Evolutionary conservation across 2,888 invertebrate species (phyloP), one percentile per base, ranked within the genome.

Genomic region (Melinopterus prodromus): DNA sequence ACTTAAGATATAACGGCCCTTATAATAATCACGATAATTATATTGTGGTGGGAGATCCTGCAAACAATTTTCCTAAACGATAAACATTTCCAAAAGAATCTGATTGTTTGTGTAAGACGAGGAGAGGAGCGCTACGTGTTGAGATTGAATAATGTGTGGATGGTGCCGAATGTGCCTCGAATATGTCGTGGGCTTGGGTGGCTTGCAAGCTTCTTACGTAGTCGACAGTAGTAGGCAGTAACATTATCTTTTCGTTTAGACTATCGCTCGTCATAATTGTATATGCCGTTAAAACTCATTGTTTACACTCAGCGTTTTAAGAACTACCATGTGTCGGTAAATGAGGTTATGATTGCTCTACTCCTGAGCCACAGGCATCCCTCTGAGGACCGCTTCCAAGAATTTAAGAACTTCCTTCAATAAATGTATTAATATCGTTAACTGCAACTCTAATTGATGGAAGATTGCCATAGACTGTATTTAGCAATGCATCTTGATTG

Each of bases 261-360:
- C 82, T 84, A 83, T 83, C 80, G 82, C 80, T 82, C 82, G 82
- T 83, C 84, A 82, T 83, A 84, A 84, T 83, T 84, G 84, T 83
- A 82, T 83, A 83, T 82, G 82, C 83, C 83, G 83, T 83, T 83
- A 84, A 83, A 83, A 83, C 83, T 81, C 83, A 83, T 83, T 84
- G 84, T 84, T 84, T 84, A 84, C 80, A 82, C 82, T 84, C 80
- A 78, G 70, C 70, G 75, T 72, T 82, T 82, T 83, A 82, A 84
- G 82, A 78, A 83, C 81, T 83, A 80, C 81, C 84, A 84, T 84
- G 82, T 84, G 83, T 79, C 35, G 74, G 26, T 74, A 37, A 37
- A 74, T n/a, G 35, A 26, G 74, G 74, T 74, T 74, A 74, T 74
- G 74, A 74, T 74, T 74, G 53, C 53, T 53, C 53, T 53, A 53